phyloP scores from a whole-genome alignment of 2,888 invertebrate genomes.

The Megalurothrips usitatus region DNA sequence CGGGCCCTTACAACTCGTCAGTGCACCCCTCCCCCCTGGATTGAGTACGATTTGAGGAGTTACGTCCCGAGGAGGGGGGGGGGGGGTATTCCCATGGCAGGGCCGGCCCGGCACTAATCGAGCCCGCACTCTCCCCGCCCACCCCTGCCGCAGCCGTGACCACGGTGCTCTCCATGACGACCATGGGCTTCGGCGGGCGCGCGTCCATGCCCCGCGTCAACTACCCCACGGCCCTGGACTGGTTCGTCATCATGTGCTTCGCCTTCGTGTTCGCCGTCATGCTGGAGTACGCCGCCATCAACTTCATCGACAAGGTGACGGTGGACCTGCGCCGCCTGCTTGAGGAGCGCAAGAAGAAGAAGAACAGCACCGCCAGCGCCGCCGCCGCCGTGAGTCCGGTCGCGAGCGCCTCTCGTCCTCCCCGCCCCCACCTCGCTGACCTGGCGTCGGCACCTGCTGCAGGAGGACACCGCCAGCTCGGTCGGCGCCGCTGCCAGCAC shows the following conservation, averaged over 20 bases:
- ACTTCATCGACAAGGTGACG: constrained; percentile 52
- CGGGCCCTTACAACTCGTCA: too few species aligned
- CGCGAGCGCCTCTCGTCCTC: too few species aligned
- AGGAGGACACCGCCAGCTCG: too few species aligned
- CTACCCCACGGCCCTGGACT: constrained; percentile 60
- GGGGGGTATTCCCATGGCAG: neutral
- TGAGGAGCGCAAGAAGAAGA: constrained; percentile 38
- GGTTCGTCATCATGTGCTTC: constrained; percentile 58
- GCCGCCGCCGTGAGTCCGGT: neutral
- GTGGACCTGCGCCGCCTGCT: constrained; percentile 44
- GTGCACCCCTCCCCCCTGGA: too few species aligned
- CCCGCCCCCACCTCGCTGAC: too few species aligned
- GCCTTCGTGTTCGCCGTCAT: constrained; percentile 60
- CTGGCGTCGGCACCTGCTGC: too few species aligned
- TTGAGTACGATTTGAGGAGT: too few species aligned
- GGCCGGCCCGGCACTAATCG: neutral
- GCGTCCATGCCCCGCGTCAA: constrained; percentile 57
- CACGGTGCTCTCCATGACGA: constrained; percentile 60
- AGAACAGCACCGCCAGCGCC: constrained; percentile 26
- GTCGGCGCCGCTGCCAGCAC: too few species aligned
- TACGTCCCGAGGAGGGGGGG: neutral
- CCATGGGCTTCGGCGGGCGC: constrained; percentile 58
- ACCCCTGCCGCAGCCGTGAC: constrained; percentile 51
- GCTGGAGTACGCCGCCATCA: constrained; percentile 59
- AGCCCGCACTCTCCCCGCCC: neutral